Evolutionary conservation across 2,888 invertebrate genomes (phyloP), one percentile per base, ranked within the genome.

Genomic region (Aphidius colemani): DNA sequence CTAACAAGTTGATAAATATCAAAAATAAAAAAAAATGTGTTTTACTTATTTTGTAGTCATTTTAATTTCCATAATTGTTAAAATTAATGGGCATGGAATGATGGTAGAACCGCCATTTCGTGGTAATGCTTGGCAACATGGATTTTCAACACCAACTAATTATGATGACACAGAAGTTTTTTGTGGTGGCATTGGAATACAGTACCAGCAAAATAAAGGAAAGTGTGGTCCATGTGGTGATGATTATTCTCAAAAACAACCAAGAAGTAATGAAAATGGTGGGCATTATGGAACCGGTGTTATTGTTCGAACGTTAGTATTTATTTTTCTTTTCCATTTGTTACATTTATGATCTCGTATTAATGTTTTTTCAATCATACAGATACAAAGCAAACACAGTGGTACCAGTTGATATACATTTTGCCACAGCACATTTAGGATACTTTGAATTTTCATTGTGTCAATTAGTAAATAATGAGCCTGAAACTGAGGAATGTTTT

Each of bases 191-290:
- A 79, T 77, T 48, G 53, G 58, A 40, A 84, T 44, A 30, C 63
- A 63, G 7, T 45, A 57, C n/a, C 11, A 43, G 5, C 9, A 41
- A 39, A 79, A 84, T 66, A 74, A 72, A 2, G 86, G 86, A 2
- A 80, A 80, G 56, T 88, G 88, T 69, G 88, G 88, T 0, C 69
- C 83, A 1, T 88, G 87, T 68, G 88, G 88, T 2, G 87, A 88
- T 72, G 76, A 83, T 66, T 86, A 82, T 66, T 74, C 79, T 3
- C 40, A 76, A 4, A 59, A 76, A 0, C 75, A 70, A 45, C 88
- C 88, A 0, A 79, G 87, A 56, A 75, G 80, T 7, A 84, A 87
- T 70, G 87, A 88, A 71, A 78, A 86, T 59, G 85, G 85, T 6
- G 87, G 87, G n/a, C 69, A 62, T 46, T 87, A 82, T 69, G 86